Conservation (phyloP, 2,797 vertebrate species). For the Enteromius anoplus region DNA sequence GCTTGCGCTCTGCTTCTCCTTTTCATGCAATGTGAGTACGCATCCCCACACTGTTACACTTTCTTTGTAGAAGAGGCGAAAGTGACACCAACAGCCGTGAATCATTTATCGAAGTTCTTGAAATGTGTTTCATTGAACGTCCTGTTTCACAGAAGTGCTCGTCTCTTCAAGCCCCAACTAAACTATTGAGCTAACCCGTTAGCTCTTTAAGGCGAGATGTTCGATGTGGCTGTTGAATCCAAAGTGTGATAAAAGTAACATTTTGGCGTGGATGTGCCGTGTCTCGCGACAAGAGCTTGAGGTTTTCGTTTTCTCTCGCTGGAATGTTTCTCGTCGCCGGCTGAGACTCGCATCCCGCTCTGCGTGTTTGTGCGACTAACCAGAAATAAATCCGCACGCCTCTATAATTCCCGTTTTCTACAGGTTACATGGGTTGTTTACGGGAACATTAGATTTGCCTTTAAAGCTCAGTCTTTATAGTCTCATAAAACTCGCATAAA, state of each 20-base stretch:
- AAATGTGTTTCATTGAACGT: slow-evolving; percentile 38
- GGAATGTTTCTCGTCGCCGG: slow-evolving; percentile 35
- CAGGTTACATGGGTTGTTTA: background rate
- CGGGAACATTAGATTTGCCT: background rate
- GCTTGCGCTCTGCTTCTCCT: slow-evolving; percentile 77
- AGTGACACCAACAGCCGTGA: background rate
- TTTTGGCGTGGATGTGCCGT: background rate
- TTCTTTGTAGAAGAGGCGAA: background rate
- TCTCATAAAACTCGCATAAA: background rate
- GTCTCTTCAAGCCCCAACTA: slow-evolving; percentile 41
- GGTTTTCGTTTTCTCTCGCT: background rate
- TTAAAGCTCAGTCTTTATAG: background rate
- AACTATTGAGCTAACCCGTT: slow-evolving; percentile 47
- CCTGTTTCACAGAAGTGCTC: slow-evolving; percentile 28
- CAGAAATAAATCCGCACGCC: slow-evolving; percentile 9
- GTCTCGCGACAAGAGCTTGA: background rate
- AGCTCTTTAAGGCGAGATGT: background rate
- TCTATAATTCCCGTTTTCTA: background rate
- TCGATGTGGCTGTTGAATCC: background rate
- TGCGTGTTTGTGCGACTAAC: slow-evolving; percentile 13
- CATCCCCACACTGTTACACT: background rate
- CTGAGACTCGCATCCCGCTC: slow-evolving; percentile 38
- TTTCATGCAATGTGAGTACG: slow-evolving; percentile 81
- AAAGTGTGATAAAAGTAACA: slow-evolving; percentile 22
- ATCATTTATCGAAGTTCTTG: slow-evolving; percentile 10